Conservation (phyloP, 1,140 invertebrate species). For the Drosophila athabasca region DNA sequence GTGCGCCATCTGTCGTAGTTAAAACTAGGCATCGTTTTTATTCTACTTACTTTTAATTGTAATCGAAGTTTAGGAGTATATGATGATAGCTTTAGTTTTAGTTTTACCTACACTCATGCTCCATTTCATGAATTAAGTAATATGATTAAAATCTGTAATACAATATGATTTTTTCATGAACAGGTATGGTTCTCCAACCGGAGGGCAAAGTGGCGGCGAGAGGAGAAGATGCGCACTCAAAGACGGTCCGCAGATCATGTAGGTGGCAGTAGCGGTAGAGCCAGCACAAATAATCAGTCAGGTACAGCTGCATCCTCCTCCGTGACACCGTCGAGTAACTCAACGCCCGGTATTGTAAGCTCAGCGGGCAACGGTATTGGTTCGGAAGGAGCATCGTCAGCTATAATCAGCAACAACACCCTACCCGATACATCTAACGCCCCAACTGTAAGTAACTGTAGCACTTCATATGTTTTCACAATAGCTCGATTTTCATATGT, state of each 20-base stretch:
- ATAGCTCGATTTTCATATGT: background rate
- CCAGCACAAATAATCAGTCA: slow-evolving; percentile 57
- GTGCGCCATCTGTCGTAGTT: too few species aligned
- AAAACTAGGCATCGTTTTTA: too few species aligned
- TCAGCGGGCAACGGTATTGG: slow-evolving; percentile 37
- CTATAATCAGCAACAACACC: slow-evolving; percentile 38
- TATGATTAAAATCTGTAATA: too few species aligned
- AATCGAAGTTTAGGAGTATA: too few species aligned
- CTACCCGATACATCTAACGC: slow-evolving; percentile 59
- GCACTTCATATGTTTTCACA: background rate
- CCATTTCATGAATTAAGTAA: too few species aligned
- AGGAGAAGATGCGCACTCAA: slow-evolving; percentile 98
- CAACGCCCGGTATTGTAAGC: slow-evolving; percentile 41
- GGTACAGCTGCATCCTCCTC: slow-evolving; percentile 31
- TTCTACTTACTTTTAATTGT: too few species aligned
- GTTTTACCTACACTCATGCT: too few species aligned
- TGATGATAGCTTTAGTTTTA: too few species aligned
- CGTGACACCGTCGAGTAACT: slow-evolving; percentile 40
- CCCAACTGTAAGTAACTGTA: slow-evolving; percentile 51
- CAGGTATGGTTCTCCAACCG: slow-evolving; percentile 99
- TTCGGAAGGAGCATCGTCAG: slow-evolving; percentile 30
- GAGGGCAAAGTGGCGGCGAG: slow-evolving; percentile 98
- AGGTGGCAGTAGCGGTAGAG: slow-evolving; percentile 35
- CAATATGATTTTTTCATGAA: background rate
- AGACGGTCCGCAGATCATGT: slow-evolving; percentile 87